These are phyloP conservation scores for Dendronephthya gigantea DNA, from an alignment of 64 coral and sea anemone genomes.

Conservation along the genomic window DNA sequence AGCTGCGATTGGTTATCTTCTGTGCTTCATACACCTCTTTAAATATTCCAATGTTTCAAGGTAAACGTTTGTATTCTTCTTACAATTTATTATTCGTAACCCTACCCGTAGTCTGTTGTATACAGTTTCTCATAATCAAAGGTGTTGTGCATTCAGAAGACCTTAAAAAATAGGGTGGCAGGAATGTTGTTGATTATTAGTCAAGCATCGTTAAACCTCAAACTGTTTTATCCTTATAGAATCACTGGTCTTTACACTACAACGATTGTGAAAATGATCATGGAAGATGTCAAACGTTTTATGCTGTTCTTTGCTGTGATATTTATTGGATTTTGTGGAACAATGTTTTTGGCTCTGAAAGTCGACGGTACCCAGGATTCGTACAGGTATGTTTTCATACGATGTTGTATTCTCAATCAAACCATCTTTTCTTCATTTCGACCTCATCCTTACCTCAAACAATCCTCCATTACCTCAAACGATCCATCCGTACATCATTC, in stretches of 20 bases:
- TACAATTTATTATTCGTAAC: background rate
- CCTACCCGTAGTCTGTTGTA: no score
- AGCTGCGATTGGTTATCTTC: conserved; percentile 53
- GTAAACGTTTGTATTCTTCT: conserved; percentile 5
- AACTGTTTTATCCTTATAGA: conserved; percentile 25
- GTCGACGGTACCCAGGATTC: conserved; percentile 12
- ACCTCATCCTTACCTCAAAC: no score
- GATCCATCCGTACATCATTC: background rate
- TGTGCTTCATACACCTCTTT: conserved; percentile 63
- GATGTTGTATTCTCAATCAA: background rate
- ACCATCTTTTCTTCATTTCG: no score
- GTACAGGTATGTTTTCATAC: conserved; percentile 20
- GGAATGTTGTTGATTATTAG: no score
- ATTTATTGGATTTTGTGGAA: conserved; percentile 69
- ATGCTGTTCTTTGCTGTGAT: conserved; percentile 58
- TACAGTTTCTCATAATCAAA: no score
- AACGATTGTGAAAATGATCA: conserved; percentile 57
- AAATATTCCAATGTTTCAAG: conserved; percentile 73
- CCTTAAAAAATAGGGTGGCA: no score
- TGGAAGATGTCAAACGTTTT: conserved; percentile 53
- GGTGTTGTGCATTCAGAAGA: no score
- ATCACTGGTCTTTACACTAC: conserved; percentile 73
- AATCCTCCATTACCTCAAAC: no score
- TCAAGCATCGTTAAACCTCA: no score
- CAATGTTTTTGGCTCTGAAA: conserved; percentile 52